Evolutionary conservation across 2,888 invertebrate species (phyloP).

Genomic region (Ashinkailepas kermadecensis): DNA sequence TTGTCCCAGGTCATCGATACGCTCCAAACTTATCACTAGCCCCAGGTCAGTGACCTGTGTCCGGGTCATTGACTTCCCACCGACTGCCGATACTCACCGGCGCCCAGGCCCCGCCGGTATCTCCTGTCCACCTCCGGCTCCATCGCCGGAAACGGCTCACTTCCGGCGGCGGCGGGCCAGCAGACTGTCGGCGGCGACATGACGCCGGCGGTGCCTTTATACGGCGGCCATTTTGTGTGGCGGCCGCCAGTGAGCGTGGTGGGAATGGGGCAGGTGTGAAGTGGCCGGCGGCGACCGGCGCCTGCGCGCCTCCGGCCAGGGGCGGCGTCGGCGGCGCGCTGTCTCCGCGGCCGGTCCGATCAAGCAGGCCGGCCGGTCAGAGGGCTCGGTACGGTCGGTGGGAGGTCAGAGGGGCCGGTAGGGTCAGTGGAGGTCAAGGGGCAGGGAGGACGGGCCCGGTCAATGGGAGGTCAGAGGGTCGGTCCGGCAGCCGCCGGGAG

Average conservation of each 20-base stretch:
- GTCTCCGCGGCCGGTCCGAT: background rate
- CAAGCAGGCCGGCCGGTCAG: too few species aligned
- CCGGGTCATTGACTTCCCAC: too few species aligned
- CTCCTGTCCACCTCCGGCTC: slow-evolving; percentile 3
- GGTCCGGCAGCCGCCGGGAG: too few species aligned
- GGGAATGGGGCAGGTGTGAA: slow-evolving; percentile 20
- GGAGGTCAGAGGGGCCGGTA: too few species aligned
- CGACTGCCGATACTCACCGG: background rate
- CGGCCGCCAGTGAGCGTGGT: background rate
- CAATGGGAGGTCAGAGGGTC: too few species aligned
- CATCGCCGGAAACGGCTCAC: background rate
- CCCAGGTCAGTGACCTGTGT: too few species aligned
- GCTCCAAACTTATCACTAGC: too few species aligned
- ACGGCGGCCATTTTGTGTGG: slow-evolving; percentile 9
- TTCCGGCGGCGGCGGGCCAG: background rate
- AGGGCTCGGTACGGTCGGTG: too few species aligned
- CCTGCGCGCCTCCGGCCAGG: background rate
- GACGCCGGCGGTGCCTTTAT: background rate
- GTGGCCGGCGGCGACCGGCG: background rate
- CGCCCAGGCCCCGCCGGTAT: background rate
- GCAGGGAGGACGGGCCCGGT: too few species aligned
- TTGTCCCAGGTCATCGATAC: too few species aligned
- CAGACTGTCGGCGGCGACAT: background rate
- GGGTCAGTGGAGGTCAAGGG: too few species aligned
- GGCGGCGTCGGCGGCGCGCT: background rate